A percentile compares a stretch with the other conserved stretches of the same genome.
Conservation (phyloP, 1,140 invertebrate species). For the Drosophila micromelanica region DNA sequence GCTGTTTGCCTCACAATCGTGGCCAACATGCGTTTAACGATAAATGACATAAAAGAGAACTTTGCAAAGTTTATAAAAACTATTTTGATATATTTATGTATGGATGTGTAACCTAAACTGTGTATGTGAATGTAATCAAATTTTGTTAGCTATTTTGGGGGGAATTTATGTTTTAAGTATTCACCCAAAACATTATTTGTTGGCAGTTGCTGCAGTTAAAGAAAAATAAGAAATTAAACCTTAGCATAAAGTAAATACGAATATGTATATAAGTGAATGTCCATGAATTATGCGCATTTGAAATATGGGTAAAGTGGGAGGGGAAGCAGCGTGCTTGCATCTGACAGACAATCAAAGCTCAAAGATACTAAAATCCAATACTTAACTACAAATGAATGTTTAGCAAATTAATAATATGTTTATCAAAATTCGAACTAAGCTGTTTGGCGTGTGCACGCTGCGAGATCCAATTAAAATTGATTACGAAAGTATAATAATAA, state of each 20-base stretch:
- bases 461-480: slow-evolving; percentile 17
- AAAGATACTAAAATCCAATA: slow-evolving; percentile 50
- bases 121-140: slow-evolving; percentile 49
- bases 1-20: slow-evolving; percentile 28
- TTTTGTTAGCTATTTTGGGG: slow-evolving; percentile 57
- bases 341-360: slow-evolving; percentile 79
- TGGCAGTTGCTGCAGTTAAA: slow-evolving; percentile 19
- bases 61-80: slow-evolving; percentile 29
- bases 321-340: slow-evolving; percentile 61
- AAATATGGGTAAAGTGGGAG: slow-evolving; percentile 6
- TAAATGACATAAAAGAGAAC: slow-evolving; percentile 12
- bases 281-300: slow-evolving; percentile 6
- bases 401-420: slow-evolving; percentile 37
- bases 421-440: slow-evolving; percentile 5
- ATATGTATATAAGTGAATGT: slow-evolving; percentile 25
- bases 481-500: slow-evolving; percentile 3
- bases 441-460: slow-evolving; percentile 40
- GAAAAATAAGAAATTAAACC: neutral
- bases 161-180: slow-evolving; percentile 39
- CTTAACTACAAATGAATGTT: slow-evolving; percentile 25
- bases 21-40: slow-evolving; percentile 1
- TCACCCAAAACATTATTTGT: slow-evolving; percentile 26
- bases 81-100: slow-evolving; percentile 21
- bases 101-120: slow-evolving; percentile 24
- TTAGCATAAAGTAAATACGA: slow-evolving; percentile 1